Evolutionary conservation across 1,140 invertebrate species (phyloP).

Genomic region (Laupala kohalensis): DNA sequence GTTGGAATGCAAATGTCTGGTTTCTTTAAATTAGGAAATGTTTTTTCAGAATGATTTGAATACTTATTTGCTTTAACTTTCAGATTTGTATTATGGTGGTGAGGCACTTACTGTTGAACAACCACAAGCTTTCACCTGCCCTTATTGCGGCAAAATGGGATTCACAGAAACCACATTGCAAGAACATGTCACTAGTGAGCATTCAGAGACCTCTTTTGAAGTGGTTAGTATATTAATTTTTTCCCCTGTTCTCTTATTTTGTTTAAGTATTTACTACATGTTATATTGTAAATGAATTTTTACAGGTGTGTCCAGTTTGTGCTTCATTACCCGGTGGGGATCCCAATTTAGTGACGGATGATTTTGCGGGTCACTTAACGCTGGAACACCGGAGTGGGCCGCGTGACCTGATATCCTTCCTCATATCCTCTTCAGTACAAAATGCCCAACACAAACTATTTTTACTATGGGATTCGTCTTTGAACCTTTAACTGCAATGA

Average conservation of each 20-base stretch:
- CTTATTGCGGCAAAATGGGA: slow-evolving; percentile 91
- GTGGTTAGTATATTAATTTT: slow-evolving; percentile 54
- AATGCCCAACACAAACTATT: slow-evolving; percentile 15
- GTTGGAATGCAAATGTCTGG: no score
- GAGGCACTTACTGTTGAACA: slow-evolving; percentile 76
- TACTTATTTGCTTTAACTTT: no score
- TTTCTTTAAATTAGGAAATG: no score
- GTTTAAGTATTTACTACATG: not conserved
- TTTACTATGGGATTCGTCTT: no score
- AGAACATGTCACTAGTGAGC: slow-evolving; percentile 81
- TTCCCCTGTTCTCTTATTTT: not conserved
- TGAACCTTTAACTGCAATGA: no score
- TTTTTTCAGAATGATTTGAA: no score
- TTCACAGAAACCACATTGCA: slow-evolving; percentile 82
- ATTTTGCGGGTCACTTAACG: slow-evolving; percentile 91
- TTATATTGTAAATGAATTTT: slow-evolving; percentile 13
- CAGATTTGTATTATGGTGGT: slow-evolving; percentile 90
- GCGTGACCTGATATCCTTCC: slow-evolving; percentile 73
- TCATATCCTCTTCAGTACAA: slow-evolving; percentile 47
- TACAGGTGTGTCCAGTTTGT: slow-evolving; percentile 86
- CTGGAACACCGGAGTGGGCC: slow-evolving; percentile 82
- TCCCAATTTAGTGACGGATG: slow-evolving; percentile 93
- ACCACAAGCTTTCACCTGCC: slow-evolving; percentile 91
- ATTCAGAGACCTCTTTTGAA: slow-evolving; percentile 73
- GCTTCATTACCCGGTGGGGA: slow-evolving; percentile 89